A percentile compares a stretch with the other conserved stretches of the same genome.
phyloP scores from a whole-genome alignment of 2,888 invertebrate genomes.

The Aelia acuminata region DNA sequence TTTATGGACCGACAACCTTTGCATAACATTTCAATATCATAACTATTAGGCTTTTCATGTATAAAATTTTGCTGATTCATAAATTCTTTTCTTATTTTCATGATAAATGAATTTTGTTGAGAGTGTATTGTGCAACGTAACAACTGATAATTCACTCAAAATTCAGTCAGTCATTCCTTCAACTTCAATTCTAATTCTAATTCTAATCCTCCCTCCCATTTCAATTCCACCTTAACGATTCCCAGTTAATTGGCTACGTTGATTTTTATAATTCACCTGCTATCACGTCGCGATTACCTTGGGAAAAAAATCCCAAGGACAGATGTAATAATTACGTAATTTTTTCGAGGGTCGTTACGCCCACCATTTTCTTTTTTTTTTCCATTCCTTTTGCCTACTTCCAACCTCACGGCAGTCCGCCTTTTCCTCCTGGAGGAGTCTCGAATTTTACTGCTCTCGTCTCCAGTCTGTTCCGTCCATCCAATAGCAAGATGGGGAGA shows the following conservation, averaged over 20 bases:
- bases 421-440: background rate
- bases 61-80: no score
- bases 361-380: conserved; percentile 10
- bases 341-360: conserved; percentile 26
- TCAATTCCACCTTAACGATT: background rate
- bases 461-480: background rate
- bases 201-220: background rate
- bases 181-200: background rate
- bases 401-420: no score
- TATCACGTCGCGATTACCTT: background rate
- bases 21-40: no score
- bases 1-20: no score
- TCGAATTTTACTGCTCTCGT: background rate
- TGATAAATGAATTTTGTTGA: no score
- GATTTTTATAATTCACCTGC: background rate
- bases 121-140: no score
- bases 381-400: no score
- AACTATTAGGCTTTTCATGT: no score
- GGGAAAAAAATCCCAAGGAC: conserved; percentile 33
- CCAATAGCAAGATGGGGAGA: background rate
- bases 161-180: no score
- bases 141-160: no score
- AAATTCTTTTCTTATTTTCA: no score
- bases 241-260: background rate
- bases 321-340: conserved; percentile 10